Conservation (phyloP, 2,113 vertebrate genomes). For the Festucalex cinctus region DNA sequence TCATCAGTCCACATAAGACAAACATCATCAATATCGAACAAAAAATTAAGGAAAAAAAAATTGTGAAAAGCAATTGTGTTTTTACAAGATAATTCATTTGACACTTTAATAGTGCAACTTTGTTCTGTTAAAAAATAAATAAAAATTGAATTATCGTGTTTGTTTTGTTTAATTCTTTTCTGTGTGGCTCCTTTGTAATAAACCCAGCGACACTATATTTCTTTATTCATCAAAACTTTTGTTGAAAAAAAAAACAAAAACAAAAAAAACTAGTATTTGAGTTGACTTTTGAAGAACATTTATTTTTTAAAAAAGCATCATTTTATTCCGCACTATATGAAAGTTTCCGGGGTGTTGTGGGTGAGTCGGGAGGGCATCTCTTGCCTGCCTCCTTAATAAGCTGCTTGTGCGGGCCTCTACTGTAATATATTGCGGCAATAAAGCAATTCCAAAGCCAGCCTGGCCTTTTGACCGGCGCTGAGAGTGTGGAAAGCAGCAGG, state of each 20-base stretch:
- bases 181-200: background rate
- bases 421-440: slow-evolving; percentile 73
- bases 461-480: slow-evolving; percentile 63
- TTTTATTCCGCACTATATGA: slow-evolving; percentile 66
- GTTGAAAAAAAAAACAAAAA: slow-evolving; percentile 24
- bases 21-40: too few species aligned
- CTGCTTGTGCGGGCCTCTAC: slow-evolving; percentile 69
- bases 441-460: slow-evolving; percentile 67
- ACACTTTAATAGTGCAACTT: too few species aligned
- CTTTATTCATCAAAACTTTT: slow-evolving; percentile 28
- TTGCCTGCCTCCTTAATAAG: slow-evolving; percentile 75
- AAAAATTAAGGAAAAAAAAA: too few species aligned
- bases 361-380: slow-evolving; percentile 64
- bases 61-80: too few species aligned
- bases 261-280: slow-evolving; percentile 33
- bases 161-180: too few species aligned
- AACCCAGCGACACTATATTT: background rate
- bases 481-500: slow-evolving; percentile 65
- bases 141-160: too few species aligned
- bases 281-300: slow-evolving; percentile 41
- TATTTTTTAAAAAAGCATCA: slow-evolving; percentile 31
- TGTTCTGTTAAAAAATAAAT: too few species aligned
- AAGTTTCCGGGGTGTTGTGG: slow-evolving; percentile 59
- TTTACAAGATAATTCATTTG: too few species aligned
- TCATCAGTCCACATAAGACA: too few species aligned